Conservation (phyloP, 2,113 vertebrate genomes). For the Sander lucioperca region DNA sequence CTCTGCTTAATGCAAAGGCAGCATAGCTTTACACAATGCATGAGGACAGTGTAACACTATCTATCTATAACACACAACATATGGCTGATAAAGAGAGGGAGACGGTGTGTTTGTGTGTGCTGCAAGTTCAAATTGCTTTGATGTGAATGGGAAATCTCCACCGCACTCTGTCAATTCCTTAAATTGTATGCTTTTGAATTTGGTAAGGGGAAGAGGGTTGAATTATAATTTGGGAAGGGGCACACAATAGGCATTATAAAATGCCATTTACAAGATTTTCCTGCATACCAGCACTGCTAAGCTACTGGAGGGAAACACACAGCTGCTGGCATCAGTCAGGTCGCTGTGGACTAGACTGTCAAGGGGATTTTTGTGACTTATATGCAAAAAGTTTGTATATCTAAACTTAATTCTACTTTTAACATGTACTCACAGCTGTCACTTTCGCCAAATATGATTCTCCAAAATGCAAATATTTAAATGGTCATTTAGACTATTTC, state of each 20-base stretch:
- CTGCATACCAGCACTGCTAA: slow-evolving; percentile 3
- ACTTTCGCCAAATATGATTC: neutral
- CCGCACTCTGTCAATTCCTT: slow-evolving; percentile 5
- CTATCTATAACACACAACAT: neutral
- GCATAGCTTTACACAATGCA: neutral
- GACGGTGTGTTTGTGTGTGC: no score
- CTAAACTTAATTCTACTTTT: neutral
- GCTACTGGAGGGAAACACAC: slow-evolving; percentile 4
- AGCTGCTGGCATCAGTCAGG: slow-evolving; percentile 21
- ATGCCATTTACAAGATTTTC: neutral
- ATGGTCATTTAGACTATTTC: neutral
- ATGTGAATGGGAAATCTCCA: slow-evolving; percentile 8
- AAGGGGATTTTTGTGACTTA: neutral
- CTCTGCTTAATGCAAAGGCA: neutral
- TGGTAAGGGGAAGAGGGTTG: no score
- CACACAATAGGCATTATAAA: no score
- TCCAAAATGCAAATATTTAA: neutral
- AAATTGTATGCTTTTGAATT: no score
- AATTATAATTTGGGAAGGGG: no score
- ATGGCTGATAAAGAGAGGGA: no score
- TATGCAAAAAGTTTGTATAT: neutral
- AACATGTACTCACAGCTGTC: neutral
- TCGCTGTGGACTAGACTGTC: neutral
- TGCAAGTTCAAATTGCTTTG: neutral
- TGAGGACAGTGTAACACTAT: neutral